A percentile compares a stretch with the other conserved stretches of the same genome.
Conservation (phyloP, 2,797 vertebrate genomes). For the Cygnus olor region DNA sequence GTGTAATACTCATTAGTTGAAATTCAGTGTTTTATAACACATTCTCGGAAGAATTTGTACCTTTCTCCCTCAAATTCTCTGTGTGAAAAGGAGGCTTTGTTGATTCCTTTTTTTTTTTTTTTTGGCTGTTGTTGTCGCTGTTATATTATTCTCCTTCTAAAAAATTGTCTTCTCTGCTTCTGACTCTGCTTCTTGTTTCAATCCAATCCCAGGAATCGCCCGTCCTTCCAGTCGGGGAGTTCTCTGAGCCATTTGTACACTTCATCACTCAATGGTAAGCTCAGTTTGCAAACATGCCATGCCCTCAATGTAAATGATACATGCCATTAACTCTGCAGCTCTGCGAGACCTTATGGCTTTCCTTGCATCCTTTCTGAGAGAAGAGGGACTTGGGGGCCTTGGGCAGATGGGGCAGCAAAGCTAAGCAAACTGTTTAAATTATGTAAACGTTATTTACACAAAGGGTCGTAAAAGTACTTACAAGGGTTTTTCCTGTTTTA, state of each 20-base stretch:
- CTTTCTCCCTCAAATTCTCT: background rate
- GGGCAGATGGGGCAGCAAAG: conserved; percentile 84
- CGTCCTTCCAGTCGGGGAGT: conserved; percentile 92
- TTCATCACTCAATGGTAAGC: conserved; percentile 99
- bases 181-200: conserved; percentile 58
- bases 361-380: conserved; percentile 74
- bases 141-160: background rate
- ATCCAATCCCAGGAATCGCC: conserved; percentile 90
- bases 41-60: conserved; percentile 22
- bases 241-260: conserved; percentile 96
- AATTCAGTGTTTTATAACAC: conserved; percentile 72
- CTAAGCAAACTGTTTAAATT: conserved; percentile 86
- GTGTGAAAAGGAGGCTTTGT: background rate
- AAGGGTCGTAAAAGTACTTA: conserved; percentile 73
- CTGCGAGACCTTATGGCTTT: conserved; percentile 74
- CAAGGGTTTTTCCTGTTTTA: conserved; percentile 70
- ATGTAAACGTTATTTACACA: conserved; percentile 90
- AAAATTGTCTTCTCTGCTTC: conserved; percentile 69
- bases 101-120: background rate
- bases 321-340: conserved; percentile 76
- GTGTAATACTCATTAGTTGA: conserved; percentile 74
- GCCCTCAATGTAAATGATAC: conserved; percentile 79
- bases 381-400: conserved; percentile 77
- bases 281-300: conserved; percentile 69
- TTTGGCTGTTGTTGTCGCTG: background rate